These are phyloP conservation scores for Engystomops pustulosus DNA, from an alignment of 2,113 vertebrate species.

Conservation along the genomic window DNA sequence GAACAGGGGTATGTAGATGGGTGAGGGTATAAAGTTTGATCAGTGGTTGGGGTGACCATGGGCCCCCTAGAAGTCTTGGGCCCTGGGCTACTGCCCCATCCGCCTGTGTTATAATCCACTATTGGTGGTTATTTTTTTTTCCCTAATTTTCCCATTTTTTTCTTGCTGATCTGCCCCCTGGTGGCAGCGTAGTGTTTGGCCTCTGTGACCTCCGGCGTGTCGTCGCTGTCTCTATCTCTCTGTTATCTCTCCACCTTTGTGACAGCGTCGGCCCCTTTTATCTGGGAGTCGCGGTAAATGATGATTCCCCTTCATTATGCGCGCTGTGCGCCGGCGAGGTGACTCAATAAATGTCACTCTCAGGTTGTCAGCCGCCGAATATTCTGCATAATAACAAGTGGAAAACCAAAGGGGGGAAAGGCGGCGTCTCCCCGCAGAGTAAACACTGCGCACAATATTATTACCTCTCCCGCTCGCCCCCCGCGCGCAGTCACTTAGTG, in stretches of 20 bases:
- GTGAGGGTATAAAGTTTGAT: no score
- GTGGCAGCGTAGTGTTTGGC: not conserved
- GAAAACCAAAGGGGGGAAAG: not conserved
- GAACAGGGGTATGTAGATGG: no score
- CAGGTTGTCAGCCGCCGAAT: not conserved
- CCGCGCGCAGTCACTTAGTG: conserved; percentile 7
- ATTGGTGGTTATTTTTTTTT: no score
- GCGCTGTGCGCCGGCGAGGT: not conserved
- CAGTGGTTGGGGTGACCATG: no score
- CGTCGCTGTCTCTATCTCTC: not conserved
- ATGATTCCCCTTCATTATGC: not conserved
- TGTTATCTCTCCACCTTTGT: not conserved
- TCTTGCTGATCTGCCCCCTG: no score
- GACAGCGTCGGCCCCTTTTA: not conserved
- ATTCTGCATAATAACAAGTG: conserved; percentile 18
- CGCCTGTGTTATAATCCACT: no score
- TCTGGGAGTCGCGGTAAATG: not conserved
- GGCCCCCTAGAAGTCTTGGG: no score
- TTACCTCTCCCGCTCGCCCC: not conserved
- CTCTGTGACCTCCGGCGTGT: not conserved
- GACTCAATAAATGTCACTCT: conserved; percentile 20
- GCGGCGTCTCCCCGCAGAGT: not conserved
- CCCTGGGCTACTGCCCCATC: no score
- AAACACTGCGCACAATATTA: not conserved
- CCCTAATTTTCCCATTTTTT: no score